Evolutionary conservation across 1,140 invertebrate genomes (phyloP).

Genomic region (Monochamus saltuarius): DNA sequence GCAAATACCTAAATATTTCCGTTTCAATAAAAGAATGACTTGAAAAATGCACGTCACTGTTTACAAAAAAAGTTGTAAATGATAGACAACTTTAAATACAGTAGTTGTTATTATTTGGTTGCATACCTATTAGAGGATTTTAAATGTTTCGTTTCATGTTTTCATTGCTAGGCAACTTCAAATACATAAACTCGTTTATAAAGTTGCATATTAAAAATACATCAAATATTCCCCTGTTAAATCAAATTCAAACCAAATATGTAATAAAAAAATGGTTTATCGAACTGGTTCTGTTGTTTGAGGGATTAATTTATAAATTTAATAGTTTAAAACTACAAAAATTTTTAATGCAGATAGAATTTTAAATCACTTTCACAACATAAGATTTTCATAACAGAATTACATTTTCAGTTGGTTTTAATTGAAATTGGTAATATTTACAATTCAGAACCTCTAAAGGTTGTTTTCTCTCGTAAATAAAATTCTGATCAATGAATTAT

Average conservation of each 20-base stretch:
- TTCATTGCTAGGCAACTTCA: neutral
- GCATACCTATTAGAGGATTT: no score
- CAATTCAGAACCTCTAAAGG: neutral
- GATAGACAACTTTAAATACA: neutral
- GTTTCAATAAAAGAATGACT: no score
- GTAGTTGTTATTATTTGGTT: neutral
- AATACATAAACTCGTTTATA: neutral
- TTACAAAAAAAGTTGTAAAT: neutral
- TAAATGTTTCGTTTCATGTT: neutral
- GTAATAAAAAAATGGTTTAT: neutral
- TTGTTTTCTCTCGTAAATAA: no score
- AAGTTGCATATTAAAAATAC: neutral
- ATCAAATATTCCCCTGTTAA: neutral
- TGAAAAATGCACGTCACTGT: no score
- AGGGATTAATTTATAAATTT: conserved; percentile 22
- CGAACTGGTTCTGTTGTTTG: conserved; percentile 8
- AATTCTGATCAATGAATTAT: no score
- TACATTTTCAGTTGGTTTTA: no score
- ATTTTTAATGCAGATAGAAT: no score
- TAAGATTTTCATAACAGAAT: no score
- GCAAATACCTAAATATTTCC: no score
- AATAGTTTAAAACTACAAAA: no score
- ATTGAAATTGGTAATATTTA: neutral
- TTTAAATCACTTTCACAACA: conserved; percentile 7
- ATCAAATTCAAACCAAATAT: neutral